Evolutionary conservation across 2,797 vertebrate genomes (phyloP), one percentile per base, ranked within the genome.

Genomic region (Clarias fuscus): DNA sequence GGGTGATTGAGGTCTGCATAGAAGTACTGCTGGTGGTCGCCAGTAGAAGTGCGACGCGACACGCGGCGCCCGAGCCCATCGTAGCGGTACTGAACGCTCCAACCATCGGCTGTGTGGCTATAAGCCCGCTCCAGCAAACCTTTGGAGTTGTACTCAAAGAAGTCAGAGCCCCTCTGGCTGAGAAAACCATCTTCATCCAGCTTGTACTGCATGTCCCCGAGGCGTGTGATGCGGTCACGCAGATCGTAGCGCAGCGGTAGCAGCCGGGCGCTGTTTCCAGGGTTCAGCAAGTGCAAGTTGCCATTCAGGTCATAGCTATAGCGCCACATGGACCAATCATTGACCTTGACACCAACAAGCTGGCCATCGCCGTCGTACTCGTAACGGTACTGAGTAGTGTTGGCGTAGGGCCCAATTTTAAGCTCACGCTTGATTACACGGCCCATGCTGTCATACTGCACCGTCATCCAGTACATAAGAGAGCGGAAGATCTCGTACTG

Each of bases 391-490:
- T 97, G 97, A 0, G 97, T 97, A 0, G 96, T 97, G 90, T 97
- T 97, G 87, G 97, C 96, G 0, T 97, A 97, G 0, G 97, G 96
- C 1, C 97, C 97, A 0, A 97, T 95, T 64, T 97, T 97, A 27
- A 97, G 92, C 90, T 97, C 97, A 71, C 97, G 94, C 82, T 97
- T 97, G 65, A 96, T 96, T 37, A 97, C 96, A 22, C 97, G 93
- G 17, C 96, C 97, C 96, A 97, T 97, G 90, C 95, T 97, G 93
- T 97, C 96, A 0, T 97, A 97, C 58, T 97, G 96, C 24, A 97
- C 96, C 0, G 96, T 97, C 97, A 97, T 97, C 97, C 97, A 97
- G 91, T 97, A 97, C 97, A 97, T 97, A 75, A 97, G 94, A 0
- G 97, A 97, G 43, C 97, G 92, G 90, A 97, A 97, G 93, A 97